Conservation (phyloP, 2,113 vertebrate species). For the Macquaria ambigua region DNA sequence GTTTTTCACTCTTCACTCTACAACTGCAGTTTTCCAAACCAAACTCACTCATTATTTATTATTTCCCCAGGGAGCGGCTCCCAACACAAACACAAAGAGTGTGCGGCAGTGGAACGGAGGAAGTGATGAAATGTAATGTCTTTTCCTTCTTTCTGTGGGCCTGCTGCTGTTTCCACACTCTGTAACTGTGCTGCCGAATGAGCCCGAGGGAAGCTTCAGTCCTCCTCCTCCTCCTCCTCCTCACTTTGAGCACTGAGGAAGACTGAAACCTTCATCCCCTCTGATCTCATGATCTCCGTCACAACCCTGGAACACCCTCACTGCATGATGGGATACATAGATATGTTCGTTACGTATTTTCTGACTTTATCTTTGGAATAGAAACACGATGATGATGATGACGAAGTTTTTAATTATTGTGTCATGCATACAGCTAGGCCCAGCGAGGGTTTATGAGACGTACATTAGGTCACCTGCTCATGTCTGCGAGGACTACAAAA, state of each 20-base stretch:
- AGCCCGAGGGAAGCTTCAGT: background rate
- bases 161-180: background rate
- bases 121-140: constrained; percentile 31
- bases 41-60: constrained; percentile 4
- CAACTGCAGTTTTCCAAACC: background rate
- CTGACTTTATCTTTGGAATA: no score
- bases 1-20: constrained; percentile 1
- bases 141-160: background rate
- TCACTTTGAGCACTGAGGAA: background rate
- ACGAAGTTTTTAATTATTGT: no score
- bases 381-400: no score
- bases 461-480: no score
- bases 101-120: background rate
- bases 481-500: no score
- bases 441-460: no score
- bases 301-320: background rate
- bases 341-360: background rate
- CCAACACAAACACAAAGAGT: background rate
- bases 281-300: no score
- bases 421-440: no score
- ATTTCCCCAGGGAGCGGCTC: constrained; percentile 5
- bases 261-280: background rate
- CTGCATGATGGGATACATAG: background rate
- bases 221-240: no score
- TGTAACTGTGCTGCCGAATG: background rate